Percentiles rank a stretch among this genome's conserved stretches.
phyloP scores from a whole-genome alignment of 2,797 vertebrate species.

The Heliangelus exortis region DNA sequence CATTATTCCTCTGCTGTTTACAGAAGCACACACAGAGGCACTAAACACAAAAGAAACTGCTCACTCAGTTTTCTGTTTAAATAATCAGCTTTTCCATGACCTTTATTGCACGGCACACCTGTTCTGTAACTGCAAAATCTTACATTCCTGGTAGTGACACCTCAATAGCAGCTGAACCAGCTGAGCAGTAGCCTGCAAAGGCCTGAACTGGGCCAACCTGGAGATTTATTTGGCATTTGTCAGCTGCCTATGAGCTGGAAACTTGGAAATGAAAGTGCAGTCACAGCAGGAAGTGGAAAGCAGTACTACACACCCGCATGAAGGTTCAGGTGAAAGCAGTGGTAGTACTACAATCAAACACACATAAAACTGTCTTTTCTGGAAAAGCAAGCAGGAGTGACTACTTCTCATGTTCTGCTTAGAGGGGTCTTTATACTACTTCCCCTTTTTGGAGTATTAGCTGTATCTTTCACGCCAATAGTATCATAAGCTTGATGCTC shows the following conservation, averaged over 20 bases:
- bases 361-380: neutral
- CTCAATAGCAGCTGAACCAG: neutral
- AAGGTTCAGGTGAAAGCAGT: neutral
- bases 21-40: neutral
- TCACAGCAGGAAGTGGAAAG: neutral
- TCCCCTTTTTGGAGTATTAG: neutral
- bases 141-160: neutral
- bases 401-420: neutral
- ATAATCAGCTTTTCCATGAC: neutral
- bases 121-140: neutral
- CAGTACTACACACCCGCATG: neutral
- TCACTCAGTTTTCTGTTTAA: conserved; percentile 17
- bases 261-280: neutral
- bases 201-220: neutral
- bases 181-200: neutral
- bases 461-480: neutral
- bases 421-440: neutral
- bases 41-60: neutral
- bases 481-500: neutral
- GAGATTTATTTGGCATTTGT: neutral
- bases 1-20: neutral
- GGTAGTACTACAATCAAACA: neutral
- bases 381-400: neutral
- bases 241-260: neutral
- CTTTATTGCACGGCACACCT: neutral